Evolutionary conservation across 2,888 invertebrate genomes (phyloP), one percentile per base, ranked within the genome.

Genomic region (Exocentrus adspersus): DNA sequence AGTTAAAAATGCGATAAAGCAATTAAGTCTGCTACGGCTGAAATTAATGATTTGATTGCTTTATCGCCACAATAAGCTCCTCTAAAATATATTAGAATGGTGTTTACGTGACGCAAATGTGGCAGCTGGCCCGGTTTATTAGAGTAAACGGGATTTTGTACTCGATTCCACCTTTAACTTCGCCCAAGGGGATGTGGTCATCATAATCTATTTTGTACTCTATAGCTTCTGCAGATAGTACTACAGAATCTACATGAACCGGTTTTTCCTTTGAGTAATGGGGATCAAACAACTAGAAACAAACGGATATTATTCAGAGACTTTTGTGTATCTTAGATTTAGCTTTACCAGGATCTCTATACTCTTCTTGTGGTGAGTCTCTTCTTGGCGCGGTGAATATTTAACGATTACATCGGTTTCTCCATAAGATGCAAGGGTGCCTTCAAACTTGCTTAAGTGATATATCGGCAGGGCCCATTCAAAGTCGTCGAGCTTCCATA

Each of bases 51-150:
- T n/a, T n/a, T n/a, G n/a, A n/a, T n/a, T n/a, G n/a, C n/a, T n/a
- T n/a, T n/a, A n/a, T n/a, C n/a, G n/a, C n/a, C n/a, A n/a, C n/a
- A n/a, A n/a, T n/a, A n/a, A n/a, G n/a, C n/a, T n/a, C n/a, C n/a
- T n/a, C n/a, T n/a, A n/a, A n/a, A n/a, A n/a, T n/a, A n/a, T 6
- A 6, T 32, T 45, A 48, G 20, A 65, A 53, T 9, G 20, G 12
- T 14, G 12, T 51, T 68, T 61, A 76, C 75, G 59, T 45, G 7
- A 74, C 21, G 28, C 59, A 51, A 14, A 71, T 54, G 10, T 62
- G 64, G 56, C 87, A 87, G 79, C 85, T 85, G 43, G 89, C 88
- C 19, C 85, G 81, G 79, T 89, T 90, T 16, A 83, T 78, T 20
- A 90, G 79, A 46, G 82, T 82, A 80, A 89, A 85, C 37, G 82